phyloP scores from a whole-genome alignment of 2,113 vertebrate species.

The Pangasianodon gigas region DNA sequence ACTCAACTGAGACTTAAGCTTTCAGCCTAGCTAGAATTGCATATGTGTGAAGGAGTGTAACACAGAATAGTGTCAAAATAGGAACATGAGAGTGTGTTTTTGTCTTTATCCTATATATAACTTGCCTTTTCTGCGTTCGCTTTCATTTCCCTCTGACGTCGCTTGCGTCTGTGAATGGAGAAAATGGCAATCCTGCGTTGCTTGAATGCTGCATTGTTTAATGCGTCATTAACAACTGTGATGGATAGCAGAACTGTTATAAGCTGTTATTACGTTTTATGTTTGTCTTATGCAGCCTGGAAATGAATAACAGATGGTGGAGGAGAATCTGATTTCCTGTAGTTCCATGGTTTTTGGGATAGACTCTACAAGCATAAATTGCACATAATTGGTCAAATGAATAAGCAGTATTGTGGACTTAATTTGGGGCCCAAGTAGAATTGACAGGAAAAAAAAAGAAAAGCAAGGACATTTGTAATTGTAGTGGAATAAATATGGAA shows the following conservation, averaged over 20 bases:
- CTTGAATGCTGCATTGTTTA: neutral
- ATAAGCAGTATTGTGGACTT: neutral
- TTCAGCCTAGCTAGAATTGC: neutral
- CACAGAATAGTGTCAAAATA: neutral
- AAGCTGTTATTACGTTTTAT: neutral
- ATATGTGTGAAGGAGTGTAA: neutral
- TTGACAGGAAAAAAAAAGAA: neutral
- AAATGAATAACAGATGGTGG: constrained; percentile 9
- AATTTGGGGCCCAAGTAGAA: neutral
- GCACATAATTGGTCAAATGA: constrained; percentile 15
- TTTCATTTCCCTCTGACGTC: constrained; percentile 15
- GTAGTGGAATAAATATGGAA: constrained; percentile 25
- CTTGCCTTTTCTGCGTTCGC: neutral
- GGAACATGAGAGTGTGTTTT: neutral
- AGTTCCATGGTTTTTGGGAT: neutral
- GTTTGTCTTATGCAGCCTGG: constrained; percentile 11
- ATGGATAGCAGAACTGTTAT: neutral
- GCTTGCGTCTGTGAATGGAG: neutral
- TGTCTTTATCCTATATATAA: neutral
- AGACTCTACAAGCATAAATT: constrained; percentile 2
- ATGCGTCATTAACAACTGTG: neutral
- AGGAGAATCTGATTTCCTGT: constrained; percentile 18
- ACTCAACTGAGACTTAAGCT: neutral
- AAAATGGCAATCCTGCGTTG: neutral
- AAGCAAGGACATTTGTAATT: neutral